Evolutionary conservation across 2,797 vertebrate genomes (phyloP).

Genomic region (Intellagama lesueurii): DNA sequence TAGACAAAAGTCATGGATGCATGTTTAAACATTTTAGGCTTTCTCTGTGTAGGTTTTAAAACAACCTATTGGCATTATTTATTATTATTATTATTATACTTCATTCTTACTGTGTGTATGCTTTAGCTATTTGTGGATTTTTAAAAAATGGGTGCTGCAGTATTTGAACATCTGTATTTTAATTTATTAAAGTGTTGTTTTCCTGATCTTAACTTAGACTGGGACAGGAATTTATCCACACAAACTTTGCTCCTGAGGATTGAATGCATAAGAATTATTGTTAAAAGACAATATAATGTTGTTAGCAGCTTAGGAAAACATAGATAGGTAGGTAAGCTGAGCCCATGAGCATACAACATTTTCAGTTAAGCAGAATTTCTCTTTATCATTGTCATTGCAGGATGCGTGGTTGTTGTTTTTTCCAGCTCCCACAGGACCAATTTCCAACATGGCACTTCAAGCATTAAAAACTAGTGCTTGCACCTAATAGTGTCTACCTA

Average conservation of each 20-base stretch:
- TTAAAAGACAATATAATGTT: neutral
- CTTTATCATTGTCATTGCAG: neutral
- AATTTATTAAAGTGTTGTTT: neutral
- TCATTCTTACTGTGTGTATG: no score
- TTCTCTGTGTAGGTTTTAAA: no score
- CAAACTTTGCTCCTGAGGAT: neutral
- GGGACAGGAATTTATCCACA: neutral
- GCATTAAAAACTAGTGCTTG: neutral
- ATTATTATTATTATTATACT: no score
- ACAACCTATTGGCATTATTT: no score
- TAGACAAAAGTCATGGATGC: no score
- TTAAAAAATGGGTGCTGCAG: neutral
- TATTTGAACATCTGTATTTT: neutral
- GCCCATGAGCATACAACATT: neutral
- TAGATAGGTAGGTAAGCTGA: neutral
- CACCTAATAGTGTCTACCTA: neutral
- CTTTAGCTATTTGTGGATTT: neutral
- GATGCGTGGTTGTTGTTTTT: no score
- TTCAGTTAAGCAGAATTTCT: neutral
- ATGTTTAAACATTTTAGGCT: no score
- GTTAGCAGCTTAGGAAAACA: neutral
- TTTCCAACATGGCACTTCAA: neutral
- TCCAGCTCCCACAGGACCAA: no score
- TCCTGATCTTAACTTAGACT: neutral
- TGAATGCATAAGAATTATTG: neutral